Evolutionary conservation across 2,888 invertebrate species (phyloP), one percentile per base, ranked within the genome.

Genomic region (Margaritifera margaritifera): DNA sequence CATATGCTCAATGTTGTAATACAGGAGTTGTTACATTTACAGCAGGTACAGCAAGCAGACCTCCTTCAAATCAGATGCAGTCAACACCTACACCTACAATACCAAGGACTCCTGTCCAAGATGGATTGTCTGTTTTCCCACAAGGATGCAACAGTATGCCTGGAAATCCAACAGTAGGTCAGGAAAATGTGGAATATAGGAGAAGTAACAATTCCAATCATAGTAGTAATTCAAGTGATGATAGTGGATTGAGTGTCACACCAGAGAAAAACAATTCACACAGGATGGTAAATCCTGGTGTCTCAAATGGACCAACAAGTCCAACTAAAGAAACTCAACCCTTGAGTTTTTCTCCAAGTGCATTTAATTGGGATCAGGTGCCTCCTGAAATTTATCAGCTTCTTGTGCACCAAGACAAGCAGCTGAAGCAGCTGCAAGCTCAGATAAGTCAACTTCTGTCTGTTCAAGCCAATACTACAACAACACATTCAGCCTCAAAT

Each of bases 351-450:
- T 57, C 67, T 6, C n/a, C 59, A 6, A 58, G 64, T 31, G 57
- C 62, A n/a, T 62, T 85, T 56, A 82, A 81, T 66, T 84, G 83
- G 83, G 80, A 84, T 20, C 80, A 80, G 57, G 81, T 85, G 54
- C 85, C 87, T 15, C 80, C 82, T 22, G 87, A 88, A 62, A 82
- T 89, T 19, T 84, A 86, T 54, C 81, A 86, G 68, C 70, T 86
- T 6, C 75, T 89, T 15, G 63, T 82, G 58, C 81, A 83, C 61
- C 89, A 89, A 69, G 86, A 86, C 66, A 74, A 80, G 54, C 87
- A 88, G 72, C 77, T 89, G 53, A 82, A 85, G 66, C 75, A 77
- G 66, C 77, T 89, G 19, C 86, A 88, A 66, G 80, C 83, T 27
- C 89, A 89, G 75, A 84, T 89, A 31, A 79, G 83, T 62, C 71